Conservation (phyloP, 37 sponge, comb jelly and placozoan genomes). For the Cliona cf. orientalis region DNA sequence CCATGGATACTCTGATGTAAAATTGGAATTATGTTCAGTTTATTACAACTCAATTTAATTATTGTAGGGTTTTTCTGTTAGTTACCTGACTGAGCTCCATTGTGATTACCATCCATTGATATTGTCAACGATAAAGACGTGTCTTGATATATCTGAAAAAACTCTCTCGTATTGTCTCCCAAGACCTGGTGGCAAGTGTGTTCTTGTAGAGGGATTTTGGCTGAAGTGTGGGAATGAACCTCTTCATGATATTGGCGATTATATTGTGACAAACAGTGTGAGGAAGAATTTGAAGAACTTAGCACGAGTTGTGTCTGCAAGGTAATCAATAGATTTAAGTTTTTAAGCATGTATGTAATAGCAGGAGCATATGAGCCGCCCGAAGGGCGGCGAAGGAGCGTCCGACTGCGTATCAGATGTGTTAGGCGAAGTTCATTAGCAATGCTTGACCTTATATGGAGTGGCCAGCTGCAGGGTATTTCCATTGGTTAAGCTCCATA, state of each 20-base stretch:
- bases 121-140: conserved; percentile 10
- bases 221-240: conserved; percentile 48
- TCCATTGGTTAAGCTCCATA: too few relatives aligned
- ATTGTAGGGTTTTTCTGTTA: conserved; percentile 67
- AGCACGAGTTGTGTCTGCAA: conserved; percentile 89
- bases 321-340: too few relatives aligned
- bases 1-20: too few relatives aligned
- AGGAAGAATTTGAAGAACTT: conserved; percentile 87
- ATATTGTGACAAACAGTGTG: conserved; percentile 86
- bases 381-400: too few relatives aligned
- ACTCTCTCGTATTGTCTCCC: conserved; percentile 9
- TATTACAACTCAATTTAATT: too few relatives aligned
- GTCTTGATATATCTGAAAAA: conserved; percentile 28
- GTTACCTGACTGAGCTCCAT: conserved; percentile 63
- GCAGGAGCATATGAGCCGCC: too few relatives aligned
- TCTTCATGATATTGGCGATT: conserved; percentile 33
- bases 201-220: conserved; percentile 91
- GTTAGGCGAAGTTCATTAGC: too few relatives aligned
- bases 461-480: too few relatives aligned
- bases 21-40: too few relatives aligned
- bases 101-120: conserved; percentile 55
- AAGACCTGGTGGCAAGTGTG: conserved; percentile 14
- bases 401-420: too few relatives aligned
- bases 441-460: too few relatives aligned
- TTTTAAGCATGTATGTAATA: not conserved